Base-by-base conservation (phyloP, 2,113 vertebrate genomes). In the Trichechus manatus region DNA sequence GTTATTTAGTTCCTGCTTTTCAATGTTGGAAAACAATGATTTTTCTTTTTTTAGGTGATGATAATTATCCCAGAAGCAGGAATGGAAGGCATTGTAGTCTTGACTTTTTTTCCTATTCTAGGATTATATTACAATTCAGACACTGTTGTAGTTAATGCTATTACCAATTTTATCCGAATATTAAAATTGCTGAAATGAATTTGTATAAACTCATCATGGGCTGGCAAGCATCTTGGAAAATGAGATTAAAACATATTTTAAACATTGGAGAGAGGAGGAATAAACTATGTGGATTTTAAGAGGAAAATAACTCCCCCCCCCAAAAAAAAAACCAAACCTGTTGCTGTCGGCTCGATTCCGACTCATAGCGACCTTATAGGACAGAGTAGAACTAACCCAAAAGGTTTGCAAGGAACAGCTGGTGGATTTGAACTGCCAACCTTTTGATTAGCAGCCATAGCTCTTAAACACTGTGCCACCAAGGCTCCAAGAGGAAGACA, bases 101-200 rank as follows among this genome's bases (percentile, higher is more conserved):
- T 56, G 66, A 83, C 27, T 79, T 33, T 33, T 85, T 90, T 78
- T 72, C 4, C 42, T 84, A 23, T 39, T 39, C 6, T 80, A 78
- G 39, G 6, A 87, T n/a, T 94, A n/a, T 79, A 66, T 59, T 86
- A 25, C 14, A 95, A 87, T 44, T 87, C 90, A 86, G 80, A 42
- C n/a, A 87, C 31, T 88, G 15, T 42, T 61, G 3, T n/a, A 72
- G 75, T 84, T 66, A 79, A 39, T 9, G 63, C 4, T 85, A 50
- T 66, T 80, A 87, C 31, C 3, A 92, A 91, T 85, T 86, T 84
- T 92, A 74, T 75, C 29, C 96, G 53, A 74, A 87, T 85, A 81
- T 92, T 96, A 82, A 27, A 29, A 75, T 22, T 72, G 8, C 19
- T 83, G 77, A 36, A 59, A 14, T 70, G 33, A 87, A 61, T 50